A percentile compares a stretch with the other conserved stretches of the same genome.
Evolutionary conservation across 2,113 vertebrate species (phyloP).

Genomic region (Actinemys pallida): DNA sequence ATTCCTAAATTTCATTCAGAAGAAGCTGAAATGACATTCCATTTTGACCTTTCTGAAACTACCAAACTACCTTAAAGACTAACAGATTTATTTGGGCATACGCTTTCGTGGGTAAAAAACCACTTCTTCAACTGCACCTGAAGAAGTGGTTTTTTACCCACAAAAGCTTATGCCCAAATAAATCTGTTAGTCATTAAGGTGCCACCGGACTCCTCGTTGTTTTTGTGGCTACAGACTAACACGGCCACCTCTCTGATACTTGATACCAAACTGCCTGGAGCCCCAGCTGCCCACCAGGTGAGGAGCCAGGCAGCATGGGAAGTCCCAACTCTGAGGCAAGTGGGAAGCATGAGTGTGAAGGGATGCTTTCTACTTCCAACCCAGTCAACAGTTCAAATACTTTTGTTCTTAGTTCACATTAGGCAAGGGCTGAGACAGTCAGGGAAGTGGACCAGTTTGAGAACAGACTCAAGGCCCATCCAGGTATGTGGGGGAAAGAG

Average conservation of each 20-base stretch:
- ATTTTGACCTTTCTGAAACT: not conserved
- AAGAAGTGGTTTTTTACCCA: no score
- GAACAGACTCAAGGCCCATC: fast-evolving
- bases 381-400: not conserved
- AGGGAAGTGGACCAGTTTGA: fast-evolving
- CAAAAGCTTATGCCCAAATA: no score
- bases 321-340: constrained; percentile 44
- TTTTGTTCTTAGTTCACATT: fast-evolving
- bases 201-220: no score
- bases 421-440: not conserved
- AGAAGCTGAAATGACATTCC: fast-evolving
- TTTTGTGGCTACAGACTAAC: no score
- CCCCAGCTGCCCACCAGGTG: not conserved
- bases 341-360: fast-evolving
- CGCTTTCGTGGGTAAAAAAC: no score
- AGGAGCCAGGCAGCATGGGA: not conserved
- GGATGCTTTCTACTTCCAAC: not conserved
- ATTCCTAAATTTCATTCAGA: not conserved
- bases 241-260: no score
- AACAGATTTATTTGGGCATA: no score
- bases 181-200: no score
- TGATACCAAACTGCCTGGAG: constrained; percentile 4
- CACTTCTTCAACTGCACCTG: no score
- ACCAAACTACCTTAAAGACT: no score
- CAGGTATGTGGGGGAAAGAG: fast-evolving